Percentiles rank a stretch among this genome's conserved stretches.
These are phyloP conservation scores for Capitulum mitella DNA, from an alignment of 2,888 invertebrate species.

Conservation along the genomic window DNA sequence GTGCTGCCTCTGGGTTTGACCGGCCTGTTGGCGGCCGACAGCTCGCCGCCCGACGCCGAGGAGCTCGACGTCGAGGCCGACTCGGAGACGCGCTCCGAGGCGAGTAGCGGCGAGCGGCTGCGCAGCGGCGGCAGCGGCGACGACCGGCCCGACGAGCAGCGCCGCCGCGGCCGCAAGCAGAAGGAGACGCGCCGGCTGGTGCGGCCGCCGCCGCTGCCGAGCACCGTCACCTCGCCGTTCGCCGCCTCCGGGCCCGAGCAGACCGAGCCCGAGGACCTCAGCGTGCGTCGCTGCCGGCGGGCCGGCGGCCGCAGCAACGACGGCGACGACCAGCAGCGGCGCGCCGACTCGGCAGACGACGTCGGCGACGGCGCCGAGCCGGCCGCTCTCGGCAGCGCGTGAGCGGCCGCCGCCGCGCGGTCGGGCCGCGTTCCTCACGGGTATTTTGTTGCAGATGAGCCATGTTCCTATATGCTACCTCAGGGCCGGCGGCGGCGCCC, in stretches of 20 bases:
- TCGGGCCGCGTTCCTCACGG: background rate
- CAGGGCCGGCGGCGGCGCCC: background rate
- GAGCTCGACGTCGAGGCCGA: conserved; percentile 40
- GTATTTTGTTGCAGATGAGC: conserved; percentile 23
- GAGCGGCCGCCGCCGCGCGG: background rate
- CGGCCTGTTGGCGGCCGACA: conserved; percentile 40
- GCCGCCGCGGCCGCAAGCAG: conserved; percentile 43
- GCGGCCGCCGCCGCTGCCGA: conserved; percentile 28
- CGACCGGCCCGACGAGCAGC: conserved; percentile 42
- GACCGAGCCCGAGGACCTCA: conserved; percentile 81
- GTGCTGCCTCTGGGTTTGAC: conserved; percentile 35
- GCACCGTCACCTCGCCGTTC: conserved; percentile 20
- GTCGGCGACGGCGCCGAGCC: background rate
- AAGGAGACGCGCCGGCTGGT: conserved; percentile 43
- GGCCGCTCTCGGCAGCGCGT: background rate
- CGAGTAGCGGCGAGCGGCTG: conserved; percentile 30
- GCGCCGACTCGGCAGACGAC: background rate
- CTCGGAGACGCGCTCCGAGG: conserved; percentile 26
- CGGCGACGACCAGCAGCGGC: background rate
- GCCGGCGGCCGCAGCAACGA: background rate
- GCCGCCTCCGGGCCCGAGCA: conserved; percentile 46
- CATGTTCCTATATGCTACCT: conserved; percentile 21
- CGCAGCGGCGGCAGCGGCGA: conserved; percentile 45
- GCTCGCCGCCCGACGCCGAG: conserved; percentile 41
- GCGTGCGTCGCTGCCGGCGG: conserved; percentile 14